Evolutionary conservation across 23 tunicate genomes (phyloP).

Genomic region (Aplidium turbinatum): DNA sequence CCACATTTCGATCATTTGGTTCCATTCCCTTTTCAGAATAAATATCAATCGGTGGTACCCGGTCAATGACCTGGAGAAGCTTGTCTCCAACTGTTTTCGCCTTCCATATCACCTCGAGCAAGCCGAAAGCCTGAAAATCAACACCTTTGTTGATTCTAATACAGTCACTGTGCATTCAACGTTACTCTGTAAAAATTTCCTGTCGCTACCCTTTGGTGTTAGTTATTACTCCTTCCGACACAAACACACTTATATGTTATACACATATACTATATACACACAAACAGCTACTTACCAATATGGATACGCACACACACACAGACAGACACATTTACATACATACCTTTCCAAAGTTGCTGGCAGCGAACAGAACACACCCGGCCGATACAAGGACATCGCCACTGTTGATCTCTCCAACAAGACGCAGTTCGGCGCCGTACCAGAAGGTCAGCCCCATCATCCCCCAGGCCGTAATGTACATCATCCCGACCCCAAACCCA

Average conservation of each 20-base stretch:
- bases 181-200: no score
- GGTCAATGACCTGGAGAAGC: constrained; percentile 67
- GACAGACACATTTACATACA: no score
- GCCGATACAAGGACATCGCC: no score
- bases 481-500: constrained; percentile 28
- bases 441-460: constrained; percentile 38
- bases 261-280: no score
- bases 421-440: constrained; percentile 32
- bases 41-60: constrained; percentile 52
- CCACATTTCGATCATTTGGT: constrained; percentile 32
- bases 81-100: constrained; percentile 67
- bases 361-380: constrained; percentile 19
- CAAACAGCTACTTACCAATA: no score
- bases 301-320: no score
- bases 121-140: constrained; percentile 47
- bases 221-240: no score
- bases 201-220: no score
- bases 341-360: constrained; percentile 10
- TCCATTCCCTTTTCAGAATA: constrained; percentile 33
- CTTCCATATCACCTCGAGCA: constrained; percentile 32
- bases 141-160: no score
- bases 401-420: constrained; percentile 4
- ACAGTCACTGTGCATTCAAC: no score
- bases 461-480: constrained; percentile 14
- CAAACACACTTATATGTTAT: no score